phyloP scores from a whole-genome alignment of 2,797 vertebrate genomes.

The Acanthiza pusilla region DNA sequence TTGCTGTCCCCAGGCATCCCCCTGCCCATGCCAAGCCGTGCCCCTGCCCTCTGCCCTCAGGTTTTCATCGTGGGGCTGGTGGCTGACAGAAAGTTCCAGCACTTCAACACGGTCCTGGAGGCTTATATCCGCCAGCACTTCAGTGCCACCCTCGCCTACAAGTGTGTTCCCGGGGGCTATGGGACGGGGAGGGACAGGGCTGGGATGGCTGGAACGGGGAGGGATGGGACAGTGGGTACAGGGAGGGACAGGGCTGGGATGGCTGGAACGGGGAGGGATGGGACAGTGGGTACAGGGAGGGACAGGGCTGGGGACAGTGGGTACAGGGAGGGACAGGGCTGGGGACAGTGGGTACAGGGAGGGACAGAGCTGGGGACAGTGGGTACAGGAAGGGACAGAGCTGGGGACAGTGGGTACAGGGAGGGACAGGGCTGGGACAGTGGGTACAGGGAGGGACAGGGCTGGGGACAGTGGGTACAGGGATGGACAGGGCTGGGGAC shows the following conservation, averaged over 20 bases:
- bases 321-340: too few species aligned
- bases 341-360: not conserved
- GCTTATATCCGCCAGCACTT: slow-evolving; percentile 66
- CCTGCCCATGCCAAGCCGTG: rapidly evolving
- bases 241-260: rapidly evolving
- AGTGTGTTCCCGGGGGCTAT: not conserved
- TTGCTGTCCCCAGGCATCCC: not conserved
- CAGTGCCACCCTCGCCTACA: slow-evolving; percentile 61
- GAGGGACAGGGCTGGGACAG: too few species aligned
- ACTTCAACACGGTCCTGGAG: slow-evolving; percentile 60
- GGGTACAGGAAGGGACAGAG: not conserved
- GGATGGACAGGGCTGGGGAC: not conserved
- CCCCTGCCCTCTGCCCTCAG: not conserved
- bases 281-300: not conserved
- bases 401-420: too few species aligned
- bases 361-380: too few species aligned
- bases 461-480: not conserved
- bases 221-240: not conserved
- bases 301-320: too few species aligned
- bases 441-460: too few species aligned
- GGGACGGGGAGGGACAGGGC: not conserved
- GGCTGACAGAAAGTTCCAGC: slow-evolving; percentile 61
- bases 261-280: rapidly evolving
- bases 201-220: not conserved
- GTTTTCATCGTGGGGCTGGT: slow-evolving; percentile 62